Conservation (phyloP, 2,797 vertebrate species). For the Loris lydekkerianus region DNA sequence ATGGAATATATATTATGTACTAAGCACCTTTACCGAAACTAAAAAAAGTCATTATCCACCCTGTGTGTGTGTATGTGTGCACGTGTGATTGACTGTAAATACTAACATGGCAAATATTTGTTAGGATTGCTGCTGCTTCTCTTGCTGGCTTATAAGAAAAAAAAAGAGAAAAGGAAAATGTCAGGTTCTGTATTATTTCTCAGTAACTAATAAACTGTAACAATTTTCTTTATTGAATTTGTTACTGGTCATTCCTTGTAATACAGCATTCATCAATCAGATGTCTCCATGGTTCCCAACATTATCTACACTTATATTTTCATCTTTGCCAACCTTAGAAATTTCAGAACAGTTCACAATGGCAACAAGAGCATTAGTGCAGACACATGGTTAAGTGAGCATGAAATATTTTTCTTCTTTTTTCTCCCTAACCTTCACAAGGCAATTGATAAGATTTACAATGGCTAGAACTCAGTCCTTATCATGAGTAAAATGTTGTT, state of each 20-base stretch:
- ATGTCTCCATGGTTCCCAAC: background rate
- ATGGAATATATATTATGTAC: slow-evolving; percentile 70
- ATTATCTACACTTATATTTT: slow-evolving; percentile 28
- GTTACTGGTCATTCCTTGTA: background rate
- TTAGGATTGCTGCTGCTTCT: background rate
- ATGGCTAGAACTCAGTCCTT: slow-evolving; percentile 66
- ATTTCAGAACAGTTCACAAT: background rate
- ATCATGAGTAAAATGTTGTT: slow-evolving; percentile 76
- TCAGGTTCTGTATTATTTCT: background rate
- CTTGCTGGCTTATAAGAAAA: slow-evolving; percentile 36
- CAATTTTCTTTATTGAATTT: slow-evolving; percentile 21
- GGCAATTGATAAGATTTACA: slow-evolving; percentile 75
- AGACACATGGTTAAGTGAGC: slow-evolving; percentile 18
- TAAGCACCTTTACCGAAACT: slow-evolving; percentile 60
- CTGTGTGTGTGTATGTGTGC: background rate
- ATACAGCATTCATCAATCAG: background rate
- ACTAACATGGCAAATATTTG: slow-evolving; percentile 17
- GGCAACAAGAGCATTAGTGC: background rate
- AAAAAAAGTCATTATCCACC: slow-evolving; percentile 45
- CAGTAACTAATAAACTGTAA: slow-evolving; percentile 2
- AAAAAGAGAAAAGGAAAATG: background rate
- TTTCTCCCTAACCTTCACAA: slow-evolving; percentile 19
- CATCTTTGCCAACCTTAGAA: background rate
- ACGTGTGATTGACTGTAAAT: slow-evolving; percentile 46
- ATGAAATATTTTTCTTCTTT: background rate